Percentiles rank a stretch among this genome's conserved stretches.
Conservation (phyloP, 2,113 vertebrate genomes). For the Amphiprion ocellaris region DNA sequence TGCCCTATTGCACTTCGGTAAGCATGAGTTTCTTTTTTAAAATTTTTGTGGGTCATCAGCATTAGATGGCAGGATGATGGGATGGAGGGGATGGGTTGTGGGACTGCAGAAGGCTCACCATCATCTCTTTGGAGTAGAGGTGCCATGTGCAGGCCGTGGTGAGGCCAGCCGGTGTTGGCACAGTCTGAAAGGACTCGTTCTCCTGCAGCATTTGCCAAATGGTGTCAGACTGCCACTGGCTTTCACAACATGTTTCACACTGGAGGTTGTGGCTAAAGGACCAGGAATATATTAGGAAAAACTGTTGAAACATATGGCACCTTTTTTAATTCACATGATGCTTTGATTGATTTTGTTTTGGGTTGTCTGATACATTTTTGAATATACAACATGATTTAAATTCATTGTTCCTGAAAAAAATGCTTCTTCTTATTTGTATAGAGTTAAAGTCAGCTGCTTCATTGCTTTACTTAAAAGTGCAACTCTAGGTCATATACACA, state of each 20-base stretch:
- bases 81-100: background rate
- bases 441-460: background rate
- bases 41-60: background rate
- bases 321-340: constrained; percentile 32
- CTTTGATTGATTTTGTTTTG: constrained; percentile 53
- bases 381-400: background rate
- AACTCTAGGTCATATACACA: constrained; percentile 11
- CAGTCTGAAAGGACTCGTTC: constrained; percentile 68
- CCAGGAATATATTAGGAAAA: constrained; percentile 65
- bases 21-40: background rate
- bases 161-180: constrained; percentile 69
- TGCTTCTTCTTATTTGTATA: background rate
- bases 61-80: background rate
- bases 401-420: background rate
- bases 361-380: constrained; percentile 13
- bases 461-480: background rate
- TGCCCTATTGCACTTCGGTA: background rate
- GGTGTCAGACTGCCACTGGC: constrained; percentile 74
- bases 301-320: constrained; percentile 69
- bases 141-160: constrained; percentile 23
- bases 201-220: constrained; percentile 70
- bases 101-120: background rate
- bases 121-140: constrained; percentile 16
- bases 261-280: constrained; percentile 54
- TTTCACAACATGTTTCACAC: constrained; percentile 62